A percentile compares a stretch with the other conserved stretches of the same genome.
phyloP scores from a whole-genome alignment of 2,113 vertebrate species.

The Arvicanthis niloticus region DNA sequence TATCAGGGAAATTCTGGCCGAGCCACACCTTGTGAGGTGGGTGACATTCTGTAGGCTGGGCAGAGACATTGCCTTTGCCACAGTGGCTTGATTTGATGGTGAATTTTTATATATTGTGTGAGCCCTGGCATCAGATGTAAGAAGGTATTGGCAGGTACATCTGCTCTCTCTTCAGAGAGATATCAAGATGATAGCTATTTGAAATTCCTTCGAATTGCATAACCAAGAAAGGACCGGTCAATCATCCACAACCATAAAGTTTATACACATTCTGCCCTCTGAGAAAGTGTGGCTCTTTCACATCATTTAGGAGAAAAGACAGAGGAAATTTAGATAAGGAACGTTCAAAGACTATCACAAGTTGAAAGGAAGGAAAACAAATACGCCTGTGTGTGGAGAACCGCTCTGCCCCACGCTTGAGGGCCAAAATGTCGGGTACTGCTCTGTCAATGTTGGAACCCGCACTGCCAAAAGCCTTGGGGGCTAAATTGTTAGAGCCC shows the following conservation, averaged over 20 bases:
- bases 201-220: neutral
- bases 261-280: neutral
- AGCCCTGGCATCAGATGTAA: neutral
- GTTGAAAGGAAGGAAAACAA: neutral
- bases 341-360: neutral
- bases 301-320: neutral
- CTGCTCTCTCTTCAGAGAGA: neutral
- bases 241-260: neutral
- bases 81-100: neutral
- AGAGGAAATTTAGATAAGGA: slow-evolving; percentile 4
- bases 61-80: neutral
- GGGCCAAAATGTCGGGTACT: no score
- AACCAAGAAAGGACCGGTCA: neutral
- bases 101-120: neutral
- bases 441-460: no score
- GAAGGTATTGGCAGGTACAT: neutral
- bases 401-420: no score
- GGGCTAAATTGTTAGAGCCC: no score
- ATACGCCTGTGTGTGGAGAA: no score
- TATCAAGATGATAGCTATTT: neutral
- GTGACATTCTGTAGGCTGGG: neutral
- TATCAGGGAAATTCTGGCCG: fast-evolving
- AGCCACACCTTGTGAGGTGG: neutral
- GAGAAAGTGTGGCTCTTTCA: neutral
- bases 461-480: no score